Base-by-base conservation (phyloP, 2,888 invertebrate species). In the Sesamia inferens region DNA sequence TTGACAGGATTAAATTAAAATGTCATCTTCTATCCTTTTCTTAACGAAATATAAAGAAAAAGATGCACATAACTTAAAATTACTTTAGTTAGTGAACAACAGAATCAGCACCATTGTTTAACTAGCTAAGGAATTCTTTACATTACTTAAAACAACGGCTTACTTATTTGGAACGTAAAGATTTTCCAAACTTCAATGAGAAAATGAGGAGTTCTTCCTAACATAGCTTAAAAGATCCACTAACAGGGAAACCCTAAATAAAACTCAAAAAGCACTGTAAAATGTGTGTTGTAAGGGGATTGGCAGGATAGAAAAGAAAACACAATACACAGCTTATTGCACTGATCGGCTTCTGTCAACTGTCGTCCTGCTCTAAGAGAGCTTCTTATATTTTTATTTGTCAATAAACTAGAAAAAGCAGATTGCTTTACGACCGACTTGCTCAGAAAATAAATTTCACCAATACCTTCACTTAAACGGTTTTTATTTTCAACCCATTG, bases 401-500 rank as follows among this genome's bases (percentile, higher is more conserved):
- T 65, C 59, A 65, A 65, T 72, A 65, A 65, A 64, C 22, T 48
- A 42, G 54, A 48, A 48, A 63, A 65, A 61, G 47, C 47, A 42
- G 79, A 48, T 64, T 59, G 54, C 47, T 72, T 61, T 44, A 65
- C 24, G 42, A 77, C 14, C 47, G 24, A 44, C 31, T 22, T 55
- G 48, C 13, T 51, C 59, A 14, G 22, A 42, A 76, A 78, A 72
- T 64, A 78, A 76, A 78, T 24, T 44, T 44, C 55, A 44, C 44
- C 48, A 22, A 11, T 51, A 48, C 6, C 31, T 31, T 31, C 31
- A 5, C 31, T 75, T 31, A 42, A 24, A 61, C 14, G n/a, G 24
- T 63, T 70, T 67, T 54, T 24, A 54, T 61, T 67, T 59, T 47
- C 22, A 68, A 24, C 14, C 6, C 14, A 7, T 16, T 31, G 54